Percentiles rank a stretch among this genome's conserved stretches.
phyloP scores from a whole-genome alignment of 2,113 vertebrate genomes.

The Ploceus nigricollis region DNA sequence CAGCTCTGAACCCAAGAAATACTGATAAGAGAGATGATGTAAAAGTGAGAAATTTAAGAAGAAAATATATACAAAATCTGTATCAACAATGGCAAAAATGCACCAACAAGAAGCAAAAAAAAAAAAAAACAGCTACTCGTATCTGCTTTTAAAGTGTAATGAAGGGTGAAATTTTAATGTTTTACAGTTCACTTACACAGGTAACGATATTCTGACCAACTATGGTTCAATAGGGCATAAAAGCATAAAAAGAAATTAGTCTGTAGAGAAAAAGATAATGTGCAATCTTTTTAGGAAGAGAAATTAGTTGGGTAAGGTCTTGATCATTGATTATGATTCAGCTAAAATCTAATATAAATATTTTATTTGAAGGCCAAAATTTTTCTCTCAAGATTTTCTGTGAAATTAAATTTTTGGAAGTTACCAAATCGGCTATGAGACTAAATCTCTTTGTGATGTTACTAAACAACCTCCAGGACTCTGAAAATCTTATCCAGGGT shows the following conservation, averaged over 20 bases:
- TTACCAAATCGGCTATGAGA: not conserved
- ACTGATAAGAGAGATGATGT: not conserved
- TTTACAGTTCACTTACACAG: not conserved
- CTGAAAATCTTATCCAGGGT: not conserved
- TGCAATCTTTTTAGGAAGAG: not conserved
- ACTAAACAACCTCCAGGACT: not conserved
- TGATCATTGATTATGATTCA: not conserved
- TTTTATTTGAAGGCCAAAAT: not conserved
- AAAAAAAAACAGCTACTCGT: not conserved
- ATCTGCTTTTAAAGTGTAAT: not conserved
- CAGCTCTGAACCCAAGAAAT: not conserved
- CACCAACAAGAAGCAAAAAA: rapidly evolving
- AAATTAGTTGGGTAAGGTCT: not conserved
- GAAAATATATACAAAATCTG: not conserved
- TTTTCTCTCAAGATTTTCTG: not conserved
- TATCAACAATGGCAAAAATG: not conserved
- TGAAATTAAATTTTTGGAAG: not conserved
- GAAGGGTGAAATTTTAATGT: not conserved
- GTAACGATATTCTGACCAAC: constrained; percentile 5
- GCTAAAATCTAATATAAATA: constrained; percentile 2
- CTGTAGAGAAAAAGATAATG: not conserved
- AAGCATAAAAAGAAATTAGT: not conserved
- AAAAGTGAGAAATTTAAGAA: not conserved
- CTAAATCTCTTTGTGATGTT: not conserved
- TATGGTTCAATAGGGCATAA: not conserved